These are phyloP conservation scores for Autographa pulchrina DNA, from an alignment of 2,888 invertebrate species.

Conservation along the genomic window DNA sequence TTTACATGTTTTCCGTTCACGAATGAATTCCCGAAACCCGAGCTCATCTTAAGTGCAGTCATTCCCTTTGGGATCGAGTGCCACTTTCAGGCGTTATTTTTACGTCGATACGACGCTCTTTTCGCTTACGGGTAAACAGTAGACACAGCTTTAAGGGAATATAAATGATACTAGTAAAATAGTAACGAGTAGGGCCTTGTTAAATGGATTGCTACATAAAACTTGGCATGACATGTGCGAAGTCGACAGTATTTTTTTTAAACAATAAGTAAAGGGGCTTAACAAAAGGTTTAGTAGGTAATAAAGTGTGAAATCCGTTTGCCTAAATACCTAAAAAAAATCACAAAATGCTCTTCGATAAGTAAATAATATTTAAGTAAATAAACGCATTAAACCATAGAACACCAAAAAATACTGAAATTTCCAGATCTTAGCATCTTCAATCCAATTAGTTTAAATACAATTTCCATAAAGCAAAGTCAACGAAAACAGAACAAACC, in stretches of 20 bases:
- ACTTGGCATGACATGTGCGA: too few species aligned
- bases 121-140: conserved; percentile 10
- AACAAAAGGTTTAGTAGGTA: too few species aligned
- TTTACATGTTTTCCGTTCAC: conserved; percentile 48
- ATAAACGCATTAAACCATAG: neutral
- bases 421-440: neutral
- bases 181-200: too few species aligned
- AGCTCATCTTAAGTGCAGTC: conserved; percentile 45
- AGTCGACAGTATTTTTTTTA: too few species aligned
- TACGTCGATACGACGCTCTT: conserved; percentile 20
- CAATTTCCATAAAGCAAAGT: conserved; percentile 12
- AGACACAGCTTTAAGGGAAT: neutral
- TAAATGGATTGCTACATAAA: too few species aligned
- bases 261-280: too few species aligned
- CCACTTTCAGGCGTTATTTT: conserved; percentile 37
- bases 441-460: conserved; percentile 8
- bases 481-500: conserved; percentile 27
- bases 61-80: conserved; percentile 35
- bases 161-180: conserved; percentile 10
- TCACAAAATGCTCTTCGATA: too few species aligned
- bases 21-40: conserved; percentile 40
- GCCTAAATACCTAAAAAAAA: too few species aligned
- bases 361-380: too few species aligned
- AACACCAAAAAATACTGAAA: neutral
- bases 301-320: too few species aligned